Percentiles rank a stretch among this genome's conserved stretches.
phyloP scores from a whole-genome alignment of 2,888 invertebrate genomes.

The Xylota sylvarum region DNA sequence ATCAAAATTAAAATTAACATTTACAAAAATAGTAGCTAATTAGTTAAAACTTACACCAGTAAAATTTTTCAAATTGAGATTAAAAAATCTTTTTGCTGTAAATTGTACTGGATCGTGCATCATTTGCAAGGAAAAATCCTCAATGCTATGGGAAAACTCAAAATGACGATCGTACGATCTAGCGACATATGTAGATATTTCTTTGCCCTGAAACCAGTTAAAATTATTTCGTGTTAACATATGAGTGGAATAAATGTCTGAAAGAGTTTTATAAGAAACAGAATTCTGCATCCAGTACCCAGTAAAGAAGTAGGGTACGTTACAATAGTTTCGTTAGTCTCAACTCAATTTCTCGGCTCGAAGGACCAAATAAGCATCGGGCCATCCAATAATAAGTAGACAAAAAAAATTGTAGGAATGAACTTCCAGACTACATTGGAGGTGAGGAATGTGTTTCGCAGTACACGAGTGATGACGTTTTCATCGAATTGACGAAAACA shows the following conservation, averaged over 20 bases:
- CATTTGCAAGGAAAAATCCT: conserved; percentile 54
- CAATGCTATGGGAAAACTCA: conserved; percentile 18
- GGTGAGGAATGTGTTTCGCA: too few relatives aligned
- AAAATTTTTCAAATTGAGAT: conserved; percentile 40
- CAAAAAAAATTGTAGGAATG: too few relatives aligned
- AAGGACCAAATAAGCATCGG: too few relatives aligned
- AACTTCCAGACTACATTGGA: too few relatives aligned
- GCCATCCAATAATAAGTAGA: too few relatives aligned
- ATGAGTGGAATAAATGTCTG: too few relatives aligned
- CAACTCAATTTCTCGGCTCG: too few relatives aligned
- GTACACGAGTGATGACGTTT: too few relatives aligned
- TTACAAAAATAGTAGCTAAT: not conserved
- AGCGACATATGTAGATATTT: conserved; percentile 10
- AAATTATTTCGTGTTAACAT: not conserved
- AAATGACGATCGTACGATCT: not conserved
- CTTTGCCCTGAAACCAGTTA: conserved; percentile 13
- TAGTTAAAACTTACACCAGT: conserved; percentile 7
- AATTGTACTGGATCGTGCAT: conserved; percentile 52
- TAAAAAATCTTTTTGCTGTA: conserved; percentile 46
- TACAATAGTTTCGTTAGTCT: too few relatives aligned
- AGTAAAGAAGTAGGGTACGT: too few relatives aligned
- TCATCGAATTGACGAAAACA: not conserved
- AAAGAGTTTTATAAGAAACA: too few relatives aligned
- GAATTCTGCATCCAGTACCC: too few relatives aligned
- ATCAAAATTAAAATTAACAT: not conserved